Conservation (phyloP, 2,888 invertebrate genomes). For the Drosophila merina region DNA sequence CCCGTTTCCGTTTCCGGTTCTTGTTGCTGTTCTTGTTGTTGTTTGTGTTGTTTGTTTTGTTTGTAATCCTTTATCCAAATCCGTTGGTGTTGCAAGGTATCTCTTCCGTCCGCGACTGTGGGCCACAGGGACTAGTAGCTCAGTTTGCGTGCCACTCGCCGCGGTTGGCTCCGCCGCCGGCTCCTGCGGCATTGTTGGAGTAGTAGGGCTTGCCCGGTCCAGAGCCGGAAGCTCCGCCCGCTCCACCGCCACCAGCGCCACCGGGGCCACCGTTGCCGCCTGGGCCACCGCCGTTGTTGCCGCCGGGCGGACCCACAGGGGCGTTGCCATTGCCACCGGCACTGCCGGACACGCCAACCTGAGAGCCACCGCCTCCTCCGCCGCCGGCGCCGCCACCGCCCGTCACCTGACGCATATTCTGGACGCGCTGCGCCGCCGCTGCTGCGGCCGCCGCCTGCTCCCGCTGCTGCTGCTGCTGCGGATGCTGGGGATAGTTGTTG, state of each 20-base stretch:
- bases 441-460: constrained; percentile 64
- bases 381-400: constrained; percentile 46
- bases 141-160: constrained; percentile 80
- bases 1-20: neutral
- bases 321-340: constrained; percentile 46
- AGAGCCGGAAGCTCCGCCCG: constrained; percentile 26
- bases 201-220: constrained; percentile 71
- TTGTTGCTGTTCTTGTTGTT: constrained; percentile 1
- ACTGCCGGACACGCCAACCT: constrained; percentile 60
- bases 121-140: constrained; percentile 36
- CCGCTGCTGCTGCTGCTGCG: constrained; percentile 74
- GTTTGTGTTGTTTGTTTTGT: no score
- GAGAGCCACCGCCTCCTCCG: constrained; percentile 43
- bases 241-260: constrained; percentile 20
- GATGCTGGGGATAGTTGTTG: constrained; percentile 83
- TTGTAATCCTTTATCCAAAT: constrained; percentile 4
- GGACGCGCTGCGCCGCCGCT: constrained; percentile 62
- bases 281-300: constrained; percentile 59
- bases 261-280: constrained; percentile 62
- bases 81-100: constrained; percentile 2
- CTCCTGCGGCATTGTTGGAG: constrained; percentile 60
- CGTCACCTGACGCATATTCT: constrained; percentile 59
- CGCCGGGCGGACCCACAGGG: constrained; percentile 36
- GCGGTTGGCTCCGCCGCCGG: constrained; percentile 77
- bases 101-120: neutral